A percentile compares a stretch with the other conserved stretches of the same genome.
Conservation (phyloP, 2,113 vertebrate species). For the Psophia crepitans region DNA sequence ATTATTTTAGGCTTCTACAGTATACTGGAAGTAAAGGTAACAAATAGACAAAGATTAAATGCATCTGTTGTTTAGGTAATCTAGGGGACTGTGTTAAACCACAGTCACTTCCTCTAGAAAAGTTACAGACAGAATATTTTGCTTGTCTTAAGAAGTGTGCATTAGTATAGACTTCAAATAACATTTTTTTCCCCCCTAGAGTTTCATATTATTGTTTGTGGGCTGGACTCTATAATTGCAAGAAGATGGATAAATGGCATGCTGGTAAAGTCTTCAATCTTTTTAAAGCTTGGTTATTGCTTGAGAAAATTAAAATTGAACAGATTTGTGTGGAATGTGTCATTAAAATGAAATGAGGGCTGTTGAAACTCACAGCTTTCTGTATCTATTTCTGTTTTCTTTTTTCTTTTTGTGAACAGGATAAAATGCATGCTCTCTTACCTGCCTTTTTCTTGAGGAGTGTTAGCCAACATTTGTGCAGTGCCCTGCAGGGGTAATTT, state of each 20-base stretch:
- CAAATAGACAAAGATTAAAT: not conserved
- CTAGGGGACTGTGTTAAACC: not conserved
- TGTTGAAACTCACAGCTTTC: not conserved
- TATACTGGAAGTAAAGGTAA: not conserved
- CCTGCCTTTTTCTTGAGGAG: not conserved
- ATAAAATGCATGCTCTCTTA: not conserved
- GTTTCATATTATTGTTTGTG: conserved; percentile 96
- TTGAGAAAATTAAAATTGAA: not conserved
- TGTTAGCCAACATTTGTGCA: not conserved
- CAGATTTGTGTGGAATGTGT: not conserved
- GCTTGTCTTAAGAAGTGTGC: not conserved
- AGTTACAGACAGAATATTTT: not conserved
- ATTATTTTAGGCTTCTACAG: not conserved
- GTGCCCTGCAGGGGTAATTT: not conserved
- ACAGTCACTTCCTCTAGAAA: not conserved
- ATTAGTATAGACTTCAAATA: not conserved
- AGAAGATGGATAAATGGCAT: conserved; percentile 97
- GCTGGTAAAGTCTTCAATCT: conserved; percentile 79
- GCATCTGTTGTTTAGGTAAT: not conserved
- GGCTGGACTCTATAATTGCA: conserved; percentile 93
- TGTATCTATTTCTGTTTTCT: not conserved
- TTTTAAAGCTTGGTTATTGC: not conserved
- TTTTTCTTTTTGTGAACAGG: not conserved
- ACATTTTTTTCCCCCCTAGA: conserved; percentile 68
- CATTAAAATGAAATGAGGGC: not conserved